A percentile compares a stretch with the other conserved stretches of the same genome.
Evolutionary conservation across 2,113 vertebrate genomes (phyloP).

Genomic region (Carlito syrichta): DNA sequence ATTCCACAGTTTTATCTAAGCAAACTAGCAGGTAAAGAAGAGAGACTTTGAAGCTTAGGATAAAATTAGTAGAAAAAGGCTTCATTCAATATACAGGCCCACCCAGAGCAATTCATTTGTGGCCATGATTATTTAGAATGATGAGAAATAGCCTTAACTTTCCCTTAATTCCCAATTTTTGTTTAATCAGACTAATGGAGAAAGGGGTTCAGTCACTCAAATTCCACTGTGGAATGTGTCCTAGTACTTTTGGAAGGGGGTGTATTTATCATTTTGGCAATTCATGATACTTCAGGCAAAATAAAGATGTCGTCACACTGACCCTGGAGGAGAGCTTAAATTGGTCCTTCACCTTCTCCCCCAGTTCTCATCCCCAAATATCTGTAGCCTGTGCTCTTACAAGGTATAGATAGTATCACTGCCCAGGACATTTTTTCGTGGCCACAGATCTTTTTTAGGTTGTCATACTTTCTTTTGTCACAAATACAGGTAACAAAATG

Average conservation of each 20-base stretch:
- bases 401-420: neutral
- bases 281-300: slow-evolving; percentile 3
- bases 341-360: neutral
- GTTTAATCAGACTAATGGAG: neutral
- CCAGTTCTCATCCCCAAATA: neutral
- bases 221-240: neutral
- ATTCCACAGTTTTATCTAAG: neutral
- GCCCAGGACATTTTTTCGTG: neutral
- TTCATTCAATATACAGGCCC: neutral
- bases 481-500: neutral
- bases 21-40: neutral
- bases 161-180: neutral
- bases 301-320: neutral
- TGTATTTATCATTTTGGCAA: neutral
- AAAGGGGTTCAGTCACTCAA: neutral
- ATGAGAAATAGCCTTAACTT: neutral
- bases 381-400: neutral
- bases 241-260: neutral
- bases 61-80: neutral
- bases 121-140: neutral
- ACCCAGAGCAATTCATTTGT: neutral
- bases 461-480: neutral
- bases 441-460: neutral
- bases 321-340: neutral
- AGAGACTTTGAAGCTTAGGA: neutral